phyloP scores from a whole-genome alignment of 2,797 vertebrate species.

The Onychomys leucogaster region DNA sequence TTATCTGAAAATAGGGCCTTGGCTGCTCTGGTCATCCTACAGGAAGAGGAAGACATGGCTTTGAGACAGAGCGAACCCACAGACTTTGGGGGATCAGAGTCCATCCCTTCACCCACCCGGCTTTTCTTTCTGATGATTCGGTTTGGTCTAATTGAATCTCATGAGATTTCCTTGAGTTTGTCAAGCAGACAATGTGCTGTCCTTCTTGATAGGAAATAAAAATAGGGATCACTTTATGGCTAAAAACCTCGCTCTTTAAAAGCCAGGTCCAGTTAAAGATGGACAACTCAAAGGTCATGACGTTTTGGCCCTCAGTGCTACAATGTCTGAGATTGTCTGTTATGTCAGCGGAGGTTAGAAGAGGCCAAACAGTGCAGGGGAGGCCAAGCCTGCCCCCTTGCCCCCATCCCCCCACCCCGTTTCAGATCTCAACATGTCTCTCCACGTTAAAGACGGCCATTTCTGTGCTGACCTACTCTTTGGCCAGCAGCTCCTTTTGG shows the following conservation, averaged over 20 bases:
- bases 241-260: not conserved
- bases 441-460: accelerated
- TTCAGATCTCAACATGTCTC: not conserved
- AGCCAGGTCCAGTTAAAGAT: not conserved
- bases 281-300: not conserved
- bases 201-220: not conserved
- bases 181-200: not conserved
- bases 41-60: not conserved
- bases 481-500: accelerated
- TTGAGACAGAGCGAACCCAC: not conserved
- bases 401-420: not conserved
- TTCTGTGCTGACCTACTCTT: not conserved
- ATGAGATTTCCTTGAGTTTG: not conserved
- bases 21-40: not conserved
- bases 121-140: not conserved
- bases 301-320: not conserved
- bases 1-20: not conserved
- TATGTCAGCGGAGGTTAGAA: not conserved
- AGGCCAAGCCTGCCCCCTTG: too few relatives aligned
- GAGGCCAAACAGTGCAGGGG: not conserved
- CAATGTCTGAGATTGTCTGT: not conserved
- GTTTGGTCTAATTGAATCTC: not conserved
- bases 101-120: not conserved
- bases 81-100: not conserved
- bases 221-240: not conserved